These are phyloP conservation scores for Petrosia ficiformis DNA, from an alignment of 37 sponge, comb jelly and placozoan species.

Conservation along the genomic window DNA sequence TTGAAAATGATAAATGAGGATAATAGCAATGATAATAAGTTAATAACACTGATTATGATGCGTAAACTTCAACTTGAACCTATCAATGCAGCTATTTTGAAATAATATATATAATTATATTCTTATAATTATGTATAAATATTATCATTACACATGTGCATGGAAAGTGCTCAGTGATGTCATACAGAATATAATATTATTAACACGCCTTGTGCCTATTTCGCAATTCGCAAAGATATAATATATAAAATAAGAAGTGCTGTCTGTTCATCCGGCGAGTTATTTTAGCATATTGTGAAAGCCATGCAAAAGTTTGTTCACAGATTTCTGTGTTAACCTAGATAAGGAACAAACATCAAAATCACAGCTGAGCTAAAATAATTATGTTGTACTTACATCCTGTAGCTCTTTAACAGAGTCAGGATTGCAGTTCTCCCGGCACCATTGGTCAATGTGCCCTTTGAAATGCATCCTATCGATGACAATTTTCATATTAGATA, in stretches of 20 bases:
- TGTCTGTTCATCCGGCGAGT: conserved; percentile 31
- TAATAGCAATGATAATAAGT: no score
- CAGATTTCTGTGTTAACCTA: conserved; percentile 50
- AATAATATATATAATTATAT: no score
- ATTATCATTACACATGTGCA: no score
- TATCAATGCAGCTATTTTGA: no score
- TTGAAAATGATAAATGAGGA: no score
- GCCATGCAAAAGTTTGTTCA: conserved; percentile 44
- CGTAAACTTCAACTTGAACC: no score
- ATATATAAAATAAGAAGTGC: conserved; percentile 23
- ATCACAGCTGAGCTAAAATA: background rate
- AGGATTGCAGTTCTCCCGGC: conserved; percentile 34
- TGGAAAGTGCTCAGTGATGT: no score
- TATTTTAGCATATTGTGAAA: conserved; percentile 29
- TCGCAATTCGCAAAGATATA: conserved; percentile 41
- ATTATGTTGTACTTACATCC: background rate
- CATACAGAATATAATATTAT: no score
- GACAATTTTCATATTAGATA: conserved; percentile 19
- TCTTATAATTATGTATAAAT: no score
- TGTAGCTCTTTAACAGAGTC: conserved; percentile 2
- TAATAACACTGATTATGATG: no score
- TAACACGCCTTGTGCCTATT: no score
- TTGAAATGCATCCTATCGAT: conserved; percentile 45
- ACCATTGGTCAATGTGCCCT: conserved; percentile 45
- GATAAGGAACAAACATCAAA: background rate